Evolutionary conservation across 2,113 vertebrate species (phyloP), one percentile per base, ranked within the genome.

Genomic region (Mixornis gularis): DNA sequence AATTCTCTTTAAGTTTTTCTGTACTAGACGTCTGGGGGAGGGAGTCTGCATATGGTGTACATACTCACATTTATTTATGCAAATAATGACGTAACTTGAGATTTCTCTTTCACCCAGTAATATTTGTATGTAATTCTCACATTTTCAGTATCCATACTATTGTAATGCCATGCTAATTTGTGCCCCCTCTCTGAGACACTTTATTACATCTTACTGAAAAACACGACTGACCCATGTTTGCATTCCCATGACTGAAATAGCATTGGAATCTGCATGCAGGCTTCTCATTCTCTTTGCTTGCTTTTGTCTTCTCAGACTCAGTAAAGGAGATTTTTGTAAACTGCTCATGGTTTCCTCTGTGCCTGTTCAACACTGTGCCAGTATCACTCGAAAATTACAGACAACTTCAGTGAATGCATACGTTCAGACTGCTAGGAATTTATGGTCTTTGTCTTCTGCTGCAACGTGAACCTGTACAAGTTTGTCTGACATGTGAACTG

Each of bases 161-260:
- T 93, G 79, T 64, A 76, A 76, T 65, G 27, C 38, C 65, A 10
- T 43, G 58, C n/a, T 85, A 36, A 65, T 82, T 90, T 14, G 3
- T 46, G 6, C 64, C 90, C 9, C 4, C 29, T 60, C 44, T 76
- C 63, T 87, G 80, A 85, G 19, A 77, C 34, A 29, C 55, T 93
- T 92, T 29, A 36, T 64, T 81, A 29, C 10, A 36, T 82, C 78
- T 85, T 51, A 48, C 55, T 79, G 65, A 92, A 80, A 92, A 93
- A 38, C 34, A 64, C 4, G 8, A 51, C 32, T 51, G 73, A 59
- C 71, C 87, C 48, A n/a, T 84, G 93, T 93, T 94, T 95, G 91
- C n/a, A 8, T 94, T 95, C 74, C 87, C 89, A 83, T 85, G 94
- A 63, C 71, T 91, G 85, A 89, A 96, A 92, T 3, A 89, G 48